Evolutionary conservation across 2,113 vertebrate genomes (phyloP), one percentile per base, ranked within the genome.

Genomic region (Cichladusa arquata): DNA sequence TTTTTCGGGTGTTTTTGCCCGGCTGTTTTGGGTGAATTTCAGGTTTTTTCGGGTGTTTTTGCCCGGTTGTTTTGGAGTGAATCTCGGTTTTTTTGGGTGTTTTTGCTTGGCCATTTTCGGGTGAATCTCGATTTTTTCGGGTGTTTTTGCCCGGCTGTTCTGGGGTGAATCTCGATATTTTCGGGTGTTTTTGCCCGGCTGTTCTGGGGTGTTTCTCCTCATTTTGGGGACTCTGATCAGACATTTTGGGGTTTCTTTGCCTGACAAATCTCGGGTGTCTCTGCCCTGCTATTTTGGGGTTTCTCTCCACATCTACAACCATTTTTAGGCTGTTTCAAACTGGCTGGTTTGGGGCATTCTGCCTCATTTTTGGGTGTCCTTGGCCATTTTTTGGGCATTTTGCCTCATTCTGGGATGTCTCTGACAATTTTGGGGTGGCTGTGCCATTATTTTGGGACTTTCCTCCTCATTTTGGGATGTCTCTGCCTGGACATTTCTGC

Each of bases 81-180:
- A 38, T 38, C 38, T 38, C 38, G 38, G 38, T 38, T 38, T 38
- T 38, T 38, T 38, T 4, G 38, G 38, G 38, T 38, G 10, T 38
- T 38, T 38, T 38, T 38, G 9, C 40, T 5, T 7, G 29, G 12
- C 10, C 4, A 0, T 40, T 74, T 65, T 54, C 0, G 3, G 34
- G n/a, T 3, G 1, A 14, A 29, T n/a, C 8, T 64, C 19, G 40
- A 14, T 42, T 42, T 42, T 42, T 42, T 42, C 6, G 40, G 40
- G 40, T 42, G 40, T 42, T 42, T 42, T 15, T 42, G 14, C 14
- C 40, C 6, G 42, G 42, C 16, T 7, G 7, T 42, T 42, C 17
- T 42, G 3, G 42, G 42, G 42, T 42, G 42, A 17, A 17, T 42
- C 15, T 42, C 42, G 16, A 4, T 38, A 10, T 38, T 38, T 38